Evolutionary conservation across 1,140 invertebrate genomes (phyloP), one percentile per base, ranked within the genome.

Genomic region (Subanguina moxae): DNA sequence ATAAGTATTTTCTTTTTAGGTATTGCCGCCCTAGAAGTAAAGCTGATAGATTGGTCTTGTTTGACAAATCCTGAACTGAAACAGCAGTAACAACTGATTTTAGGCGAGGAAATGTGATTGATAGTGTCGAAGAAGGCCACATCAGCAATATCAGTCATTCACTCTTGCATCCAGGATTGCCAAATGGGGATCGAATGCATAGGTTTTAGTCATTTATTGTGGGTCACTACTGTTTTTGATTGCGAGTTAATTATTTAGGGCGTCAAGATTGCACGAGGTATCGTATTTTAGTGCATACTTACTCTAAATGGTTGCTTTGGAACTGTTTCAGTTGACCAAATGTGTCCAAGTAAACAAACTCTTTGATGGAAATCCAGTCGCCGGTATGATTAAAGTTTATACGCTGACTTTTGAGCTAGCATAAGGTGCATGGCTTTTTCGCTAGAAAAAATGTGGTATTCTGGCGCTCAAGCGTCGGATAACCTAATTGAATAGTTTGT

Each of bases 1-100:
- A n/a, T 27, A 67, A 21, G 7, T 8, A 52, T 61, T 48, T 64
- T 42, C 3, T n/a, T 45, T 58, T 19, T 30, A 19, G 67, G 67
- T 13, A 76, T 71, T 57, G 70, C 72, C 11, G 75, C 72, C 30
- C 52, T 71, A n/a, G 70, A 71, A 68, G 63, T 74, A n/a, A 72
- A 57, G 21, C n/a, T 71, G 1, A 56, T 71, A 17, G 70, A 71
- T 38, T 70, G 52, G 32, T 38, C 11, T 3, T 3, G 3, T 38
- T 5, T 38, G 32, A 11, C 32, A 38, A 38, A 38, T 11, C 11
- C 11, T 38, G 3, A 38, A 11, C 32, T 38, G 3, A 5, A 11
- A 5, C 32, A 5, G 3, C 3, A 38, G 11, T 5, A 38, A 11
- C 11, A 3, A 38, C 32, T 3, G 32, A 5, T 38, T 38, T 5